A percentile compares a stretch with the other conserved stretches of the same genome.
phyloP scores from a whole-genome alignment of 2,888 invertebrate species.

The Lydus trimaculatus region DNA sequence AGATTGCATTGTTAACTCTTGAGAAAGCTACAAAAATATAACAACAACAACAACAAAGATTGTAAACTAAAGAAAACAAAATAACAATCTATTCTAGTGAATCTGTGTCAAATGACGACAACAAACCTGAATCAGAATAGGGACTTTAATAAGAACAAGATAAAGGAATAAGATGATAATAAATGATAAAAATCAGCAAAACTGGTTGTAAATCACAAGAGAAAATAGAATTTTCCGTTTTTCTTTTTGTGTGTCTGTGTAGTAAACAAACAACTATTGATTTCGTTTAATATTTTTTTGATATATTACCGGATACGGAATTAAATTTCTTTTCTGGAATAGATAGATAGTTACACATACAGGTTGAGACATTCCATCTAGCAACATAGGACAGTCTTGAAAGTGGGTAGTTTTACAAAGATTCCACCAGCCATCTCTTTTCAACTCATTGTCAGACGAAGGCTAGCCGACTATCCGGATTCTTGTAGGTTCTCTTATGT shows the following conservation, averaged over 20 bases:
- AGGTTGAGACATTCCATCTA: no score
- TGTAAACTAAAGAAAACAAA: background rate
- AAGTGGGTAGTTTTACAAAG: no score
- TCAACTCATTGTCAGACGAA: no score
- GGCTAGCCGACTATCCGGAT: no score
- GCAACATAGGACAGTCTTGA: no score
- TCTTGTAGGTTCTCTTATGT: no score
- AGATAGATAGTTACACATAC: background rate
- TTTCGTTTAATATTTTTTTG: background rate
- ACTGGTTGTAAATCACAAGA: background rate
- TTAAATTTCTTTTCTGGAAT: background rate
- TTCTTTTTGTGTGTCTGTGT: no score
- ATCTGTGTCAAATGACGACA: background rate
- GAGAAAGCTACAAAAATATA: background rate
- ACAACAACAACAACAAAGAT: background rate
- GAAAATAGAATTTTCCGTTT: background rate
- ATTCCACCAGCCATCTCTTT: no score
- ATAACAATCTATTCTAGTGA: background rate
- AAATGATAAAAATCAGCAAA: background rate
- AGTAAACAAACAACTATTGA: background rate
- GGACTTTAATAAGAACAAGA: background rate
- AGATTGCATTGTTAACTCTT: background rate
- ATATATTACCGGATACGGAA: background rate
- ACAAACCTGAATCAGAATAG: background rate
- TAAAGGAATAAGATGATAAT: background rate